phyloP scores from a whole-genome alignment of 2,113 vertebrate species.

The Neogobius melanostomus region DNA sequence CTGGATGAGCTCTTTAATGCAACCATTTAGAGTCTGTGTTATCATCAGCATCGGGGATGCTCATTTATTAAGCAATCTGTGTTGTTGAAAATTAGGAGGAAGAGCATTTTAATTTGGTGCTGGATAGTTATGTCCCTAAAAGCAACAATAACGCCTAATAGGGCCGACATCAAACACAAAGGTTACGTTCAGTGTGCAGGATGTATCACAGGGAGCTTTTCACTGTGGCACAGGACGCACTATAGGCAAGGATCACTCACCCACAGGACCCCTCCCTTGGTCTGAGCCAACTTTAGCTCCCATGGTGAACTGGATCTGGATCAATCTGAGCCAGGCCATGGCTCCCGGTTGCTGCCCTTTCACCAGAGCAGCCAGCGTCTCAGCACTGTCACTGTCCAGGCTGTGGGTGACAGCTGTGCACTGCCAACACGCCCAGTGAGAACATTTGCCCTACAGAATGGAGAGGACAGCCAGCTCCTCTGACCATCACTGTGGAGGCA shows the following conservation, averaged over 20 bases:
- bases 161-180: conserved; percentile 51
- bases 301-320: conserved; percentile 64
- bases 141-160: conserved; percentile 56
- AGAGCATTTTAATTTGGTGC: conserved; percentile 53
- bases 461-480: conserved; percentile 64
- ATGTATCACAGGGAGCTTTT: conserved; percentile 25
- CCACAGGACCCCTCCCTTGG: conserved; percentile 55
- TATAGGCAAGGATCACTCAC: conserved; percentile 49
- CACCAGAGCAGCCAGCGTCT: conserved; percentile 51
- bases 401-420: conserved; percentile 65
- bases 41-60: conserved; percentile 63
- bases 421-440: conserved; percentile 57
- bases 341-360: conserved; percentile 64
- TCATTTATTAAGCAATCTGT: conserved; percentile 72
- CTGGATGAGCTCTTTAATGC: conserved; percentile 71
- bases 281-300: conserved; percentile 71
- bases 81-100: conserved; percentile 61
- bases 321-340: conserved; percentile 62
- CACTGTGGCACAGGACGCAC: conserved; percentile 36
- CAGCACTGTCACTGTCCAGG: conserved; percentile 63
- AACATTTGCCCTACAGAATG: conserved; percentile 56
- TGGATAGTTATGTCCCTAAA: conserved; percentile 55
- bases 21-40: conserved; percentile 70
- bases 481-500: conserved; percentile 24
- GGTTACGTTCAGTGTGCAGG: conserved; percentile 11